phyloP scores from a whole-genome alignment of 92 coral and sea anemone species.

The Porites divaricata region DNA sequence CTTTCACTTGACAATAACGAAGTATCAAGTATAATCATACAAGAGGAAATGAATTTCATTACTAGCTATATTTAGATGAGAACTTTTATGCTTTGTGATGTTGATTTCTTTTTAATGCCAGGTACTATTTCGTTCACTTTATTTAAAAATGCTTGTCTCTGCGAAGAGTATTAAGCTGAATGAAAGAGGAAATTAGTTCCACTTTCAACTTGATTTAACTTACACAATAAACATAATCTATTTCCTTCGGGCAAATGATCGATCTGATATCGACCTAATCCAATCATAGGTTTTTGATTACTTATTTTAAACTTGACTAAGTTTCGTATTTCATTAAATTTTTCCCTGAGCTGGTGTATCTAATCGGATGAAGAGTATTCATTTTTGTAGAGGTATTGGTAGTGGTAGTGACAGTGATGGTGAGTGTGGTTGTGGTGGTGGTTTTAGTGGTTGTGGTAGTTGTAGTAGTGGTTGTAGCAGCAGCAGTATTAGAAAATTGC shows the following conservation, averaged over 20 bases:
- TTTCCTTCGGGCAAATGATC: background rate
- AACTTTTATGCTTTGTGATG: background rate
- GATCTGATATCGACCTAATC: background rate
- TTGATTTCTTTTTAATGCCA: background rate
- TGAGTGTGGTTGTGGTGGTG: no score
- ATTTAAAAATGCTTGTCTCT: background rate
- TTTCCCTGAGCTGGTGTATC: no score
- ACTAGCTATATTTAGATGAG: background rate
- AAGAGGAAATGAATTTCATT: background rate
- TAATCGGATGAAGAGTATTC: no score
- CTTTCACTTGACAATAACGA: background rate
- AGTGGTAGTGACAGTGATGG: no score
- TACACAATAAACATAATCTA: background rate
- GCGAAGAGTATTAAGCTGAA: background rate
- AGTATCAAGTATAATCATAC: background rate
- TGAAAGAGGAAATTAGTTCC: slow-evolving; percentile 6
- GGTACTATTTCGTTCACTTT: background rate
- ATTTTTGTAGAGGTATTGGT: no score
- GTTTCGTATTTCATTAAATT: no score
- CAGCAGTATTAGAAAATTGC: no score
- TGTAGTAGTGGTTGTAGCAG: no score
- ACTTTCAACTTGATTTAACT: slow-evolving; percentile 10
- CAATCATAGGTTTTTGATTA: slow-evolving; percentile 11
- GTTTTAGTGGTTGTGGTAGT: no score
- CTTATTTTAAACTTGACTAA: background rate